phyloP scores from a whole-genome alignment of 2,888 invertebrate genomes.

The Acholoe squamosa region DNA sequence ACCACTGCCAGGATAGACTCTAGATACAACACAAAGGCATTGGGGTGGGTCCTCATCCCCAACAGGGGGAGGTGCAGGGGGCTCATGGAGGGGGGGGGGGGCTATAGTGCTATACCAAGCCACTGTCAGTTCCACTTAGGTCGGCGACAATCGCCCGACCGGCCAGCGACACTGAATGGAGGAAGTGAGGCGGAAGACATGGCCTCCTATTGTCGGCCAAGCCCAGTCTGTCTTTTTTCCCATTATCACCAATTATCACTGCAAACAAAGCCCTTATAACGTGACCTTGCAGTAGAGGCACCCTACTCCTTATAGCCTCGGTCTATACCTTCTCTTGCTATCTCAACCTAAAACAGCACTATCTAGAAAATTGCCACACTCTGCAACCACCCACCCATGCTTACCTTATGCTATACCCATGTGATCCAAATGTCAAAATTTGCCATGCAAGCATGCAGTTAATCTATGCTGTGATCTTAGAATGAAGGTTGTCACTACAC shows the following conservation, averaged over 20 bases:
- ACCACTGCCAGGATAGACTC: conserved; percentile 15
- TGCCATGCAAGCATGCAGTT: too few species aligned
- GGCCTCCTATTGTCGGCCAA: conserved; percentile 51
- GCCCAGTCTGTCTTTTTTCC: conserved; percentile 58
- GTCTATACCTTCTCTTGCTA: neutral
- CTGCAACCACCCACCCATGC: neutral
- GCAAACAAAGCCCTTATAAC: conserved; percentile 59
- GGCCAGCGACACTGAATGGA: conserved; percentile 44
- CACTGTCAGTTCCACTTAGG: conserved; percentile 52
- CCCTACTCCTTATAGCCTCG: neutral
- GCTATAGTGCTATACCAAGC: conserved; percentile 47
- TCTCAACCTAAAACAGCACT: neutral
- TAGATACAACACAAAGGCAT: conserved; percentile 26
- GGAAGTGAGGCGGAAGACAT: conserved; percentile 48
- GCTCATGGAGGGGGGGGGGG: neutral
- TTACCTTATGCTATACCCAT: neutral
- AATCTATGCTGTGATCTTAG: too few species aligned
- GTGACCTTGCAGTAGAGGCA: conserved; percentile 15
- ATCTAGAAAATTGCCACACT: neutral
- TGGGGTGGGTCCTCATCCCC: neutral
- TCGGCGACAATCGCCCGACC: conserved; percentile 18
- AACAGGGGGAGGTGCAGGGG: neutral
- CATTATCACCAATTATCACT: conserved; percentile 60
- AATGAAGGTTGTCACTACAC: too few species aligned
- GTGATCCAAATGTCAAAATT: too few species aligned